A percentile compares a stretch with the other conserved stretches of the same genome.
phyloP scores from a whole-genome alignment of 2,888 invertebrate genomes.

The Gari tellinella region DNA sequence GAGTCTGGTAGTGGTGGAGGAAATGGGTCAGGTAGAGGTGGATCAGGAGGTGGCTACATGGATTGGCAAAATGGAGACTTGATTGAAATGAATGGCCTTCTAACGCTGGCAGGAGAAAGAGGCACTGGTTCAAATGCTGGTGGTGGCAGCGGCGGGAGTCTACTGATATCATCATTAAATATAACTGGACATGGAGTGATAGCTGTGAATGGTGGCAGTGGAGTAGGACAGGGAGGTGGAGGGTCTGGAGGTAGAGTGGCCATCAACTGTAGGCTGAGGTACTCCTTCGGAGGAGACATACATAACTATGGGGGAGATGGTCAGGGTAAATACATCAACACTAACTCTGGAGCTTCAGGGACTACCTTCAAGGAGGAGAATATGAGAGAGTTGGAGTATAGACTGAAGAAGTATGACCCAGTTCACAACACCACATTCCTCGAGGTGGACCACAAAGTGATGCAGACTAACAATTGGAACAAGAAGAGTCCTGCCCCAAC shows the following conservation, averaged over 20 bases:
- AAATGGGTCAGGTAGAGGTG: conserved; percentile 67
- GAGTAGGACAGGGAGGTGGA: conserved; percentile 66
- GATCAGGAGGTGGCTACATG: conserved; percentile 73
- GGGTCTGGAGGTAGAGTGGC: conserved; percentile 74
- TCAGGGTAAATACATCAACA: conserved; percentile 24
- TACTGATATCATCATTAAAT: conserved; percentile 69
- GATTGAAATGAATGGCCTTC: conserved; percentile 72
- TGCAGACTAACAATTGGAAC: conserved; percentile 70
- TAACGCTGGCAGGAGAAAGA: conserved; percentile 63
- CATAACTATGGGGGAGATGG: conserved; percentile 73
- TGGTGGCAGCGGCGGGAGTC: conserved; percentile 76
- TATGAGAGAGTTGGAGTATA: conserved; percentile 69
- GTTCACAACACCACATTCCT: conserved; percentile 71
- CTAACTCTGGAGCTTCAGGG: conserved; percentile 73
- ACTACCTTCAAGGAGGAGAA: conserved; percentile 75
- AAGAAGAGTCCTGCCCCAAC: conserved; percentile 69
- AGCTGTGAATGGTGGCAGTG: conserved; percentile 71
- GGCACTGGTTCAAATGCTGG: conserved; percentile 66
- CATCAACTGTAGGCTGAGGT: conserved; percentile 72
- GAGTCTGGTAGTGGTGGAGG: conserved; percentile 73
- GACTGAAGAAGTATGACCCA: conserved; percentile 73
- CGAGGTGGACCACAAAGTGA: conserved; percentile 70
- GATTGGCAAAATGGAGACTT: conserved; percentile 68
- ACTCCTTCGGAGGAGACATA: conserved; percentile 73
- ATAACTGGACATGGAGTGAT: conserved; percentile 76